Base-by-base conservation (phyloP, 1,140 invertebrate species). In the Leptopilina clavipes region DNA sequence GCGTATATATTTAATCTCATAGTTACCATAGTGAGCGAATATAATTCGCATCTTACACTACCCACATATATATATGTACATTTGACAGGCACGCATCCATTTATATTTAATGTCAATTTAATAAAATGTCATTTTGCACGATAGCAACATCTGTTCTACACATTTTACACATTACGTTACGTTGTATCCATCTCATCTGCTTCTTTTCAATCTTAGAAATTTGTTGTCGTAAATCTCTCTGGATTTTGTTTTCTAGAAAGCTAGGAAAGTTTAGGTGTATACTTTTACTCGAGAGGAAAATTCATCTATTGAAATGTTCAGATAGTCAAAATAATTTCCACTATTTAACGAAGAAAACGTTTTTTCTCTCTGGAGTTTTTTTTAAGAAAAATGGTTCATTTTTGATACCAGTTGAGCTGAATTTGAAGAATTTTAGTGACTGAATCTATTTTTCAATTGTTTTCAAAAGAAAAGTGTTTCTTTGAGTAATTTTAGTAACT, bases 21-120 rank as follows among this genome's bases (percentile, higher is more conserved):
- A 44, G 43, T 48, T n/a, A 17, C 18, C 19, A 31, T 25, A 59
- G 19, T 59, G 31, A 18, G 56, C 9, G 19, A 65, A 25, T 65
- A 48, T 65, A 65, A 65, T 22, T 65, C 56, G 56, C 59, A 31
- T 31, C 59, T n/a, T n/a, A n/a, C n/a, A n/a, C n/a, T 65, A n/a
- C 59, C 59, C 59, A 65, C 59, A 31, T 65, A 22, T 12, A 37
- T 22, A 8, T 40, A 40, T 40, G 3, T 40, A 40, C 37, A 6
- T 40, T 40, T 40, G 59, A 65, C 59, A 65, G 59, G 19, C 25
- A 25, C 59, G 22, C 25, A 65, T 65, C 22, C 59, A 65, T 37
- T 31, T 37, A n/a, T n/a, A 65, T 22, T 31, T 65, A 65, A 31
- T 65, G 59, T 65, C 59, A 65, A 25, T 65, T 65, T 65, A 31